Conservation (phyloP, 2,113 vertebrate genomes). For the Amblyornis subalaris region DNA sequence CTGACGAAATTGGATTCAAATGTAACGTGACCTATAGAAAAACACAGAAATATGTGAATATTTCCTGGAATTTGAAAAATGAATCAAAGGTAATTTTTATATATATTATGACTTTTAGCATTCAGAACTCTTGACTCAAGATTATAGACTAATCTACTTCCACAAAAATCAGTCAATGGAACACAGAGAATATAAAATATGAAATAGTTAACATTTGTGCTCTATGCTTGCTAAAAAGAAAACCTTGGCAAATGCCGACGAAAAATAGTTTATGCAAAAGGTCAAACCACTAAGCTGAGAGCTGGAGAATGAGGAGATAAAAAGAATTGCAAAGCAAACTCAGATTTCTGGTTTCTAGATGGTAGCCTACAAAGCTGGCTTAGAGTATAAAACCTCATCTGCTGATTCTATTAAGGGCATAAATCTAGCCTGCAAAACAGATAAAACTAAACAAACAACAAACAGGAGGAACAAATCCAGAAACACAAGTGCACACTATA, state of each 20-base stretch:
- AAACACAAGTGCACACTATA: neutral
- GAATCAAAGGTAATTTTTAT: neutral
- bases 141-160: neutral
- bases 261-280: slow-evolving; percentile 57
- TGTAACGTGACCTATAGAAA: slow-evolving; percentile 80
- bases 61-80: neutral
- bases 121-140: neutral
- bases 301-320: slow-evolving; percentile 26
- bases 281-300: slow-evolving; percentile 47
- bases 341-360: slow-evolving; percentile 7
- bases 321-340: slow-evolving; percentile 14
- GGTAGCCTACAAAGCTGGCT: neutral
- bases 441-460: neutral
- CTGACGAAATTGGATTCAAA: slow-evolving; percentile 89
- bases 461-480: neutral
- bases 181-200: neutral
- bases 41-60: neutral
- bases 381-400: neutral
- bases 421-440: slow-evolving; percentile 26
- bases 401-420: neutral
- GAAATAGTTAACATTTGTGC: slow-evolving; percentile 37
- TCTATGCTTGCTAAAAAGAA: slow-evolving; percentile 36
- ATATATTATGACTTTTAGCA: neutral
- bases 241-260: slow-evolving; percentile 41
- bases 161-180: neutral